Evolutionary conservation across 2,888 invertebrate species (phyloP).

Genomic region (Brenthis ino): DNA sequence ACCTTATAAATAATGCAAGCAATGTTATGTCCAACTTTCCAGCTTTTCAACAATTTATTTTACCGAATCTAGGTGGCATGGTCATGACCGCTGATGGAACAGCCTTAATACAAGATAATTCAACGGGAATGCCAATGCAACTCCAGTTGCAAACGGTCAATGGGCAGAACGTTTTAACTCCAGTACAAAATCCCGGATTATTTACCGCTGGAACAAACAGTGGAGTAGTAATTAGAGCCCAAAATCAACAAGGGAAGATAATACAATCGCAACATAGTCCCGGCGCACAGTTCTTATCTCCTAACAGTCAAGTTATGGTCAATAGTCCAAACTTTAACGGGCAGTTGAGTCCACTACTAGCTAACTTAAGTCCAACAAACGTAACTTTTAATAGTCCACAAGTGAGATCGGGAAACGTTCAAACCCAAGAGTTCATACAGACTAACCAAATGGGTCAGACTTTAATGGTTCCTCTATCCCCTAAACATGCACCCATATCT

Average conservation of each 20-base stretch:
- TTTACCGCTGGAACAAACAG: constrained; percentile 86
- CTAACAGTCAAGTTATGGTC: constrained; percentile 89
- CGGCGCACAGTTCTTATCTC: constrained; percentile 88
- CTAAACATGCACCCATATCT: constrained; percentile 81
- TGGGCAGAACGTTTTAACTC: constrained; percentile 88
- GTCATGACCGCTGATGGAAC: constrained; percentile 92
- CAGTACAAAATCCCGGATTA: constrained; percentile 85
- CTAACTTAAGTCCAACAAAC: constrained; percentile 87
- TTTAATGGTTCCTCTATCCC: constrained; percentile 86
- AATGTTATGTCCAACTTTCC: constrained; percentile 89
- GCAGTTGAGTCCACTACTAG: constrained; percentile 89
- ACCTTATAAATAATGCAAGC: constrained; percentile 87
- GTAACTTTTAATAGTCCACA: constrained; percentile 84
- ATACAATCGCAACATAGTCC: constrained; percentile 86
- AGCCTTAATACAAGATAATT: constrained; percentile 88
- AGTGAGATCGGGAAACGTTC: constrained; percentile 78
- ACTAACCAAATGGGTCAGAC: constrained; percentile 87
- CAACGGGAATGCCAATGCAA: constrained; percentile 86
- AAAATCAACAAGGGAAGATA: constrained; percentile 87
- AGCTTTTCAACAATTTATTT: constrained; percentile 91
- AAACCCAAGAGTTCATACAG: constrained; percentile 87
- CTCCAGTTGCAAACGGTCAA: constrained; percentile 91
- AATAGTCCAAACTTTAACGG: constrained; percentile 88
- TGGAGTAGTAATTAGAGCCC: constrained; percentile 90
- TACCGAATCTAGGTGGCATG: constrained; percentile 91